These are phyloP conservation scores for Sterna hirundo DNA, from an alignment of 2,113 vertebrate species.

Conservation along the genomic window DNA sequence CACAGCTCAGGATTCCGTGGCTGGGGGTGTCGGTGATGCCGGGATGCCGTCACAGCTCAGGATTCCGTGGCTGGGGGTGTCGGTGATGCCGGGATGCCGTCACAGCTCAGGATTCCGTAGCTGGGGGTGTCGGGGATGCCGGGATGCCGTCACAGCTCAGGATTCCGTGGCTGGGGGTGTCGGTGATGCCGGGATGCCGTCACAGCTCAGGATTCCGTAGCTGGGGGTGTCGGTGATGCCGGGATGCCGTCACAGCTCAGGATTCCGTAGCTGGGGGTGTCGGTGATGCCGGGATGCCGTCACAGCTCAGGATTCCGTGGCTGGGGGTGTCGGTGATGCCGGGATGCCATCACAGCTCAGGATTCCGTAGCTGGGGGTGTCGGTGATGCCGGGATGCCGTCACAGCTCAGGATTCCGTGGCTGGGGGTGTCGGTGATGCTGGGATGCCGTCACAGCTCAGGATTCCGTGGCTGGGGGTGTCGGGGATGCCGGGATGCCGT, in stretches of 20 bases:
- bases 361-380: fast-evolving
- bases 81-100: background rate
- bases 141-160: background rate
- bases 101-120: background rate
- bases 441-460: too few species aligned
- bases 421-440: background rate
- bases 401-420: background rate
- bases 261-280: background rate
- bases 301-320: background rate
- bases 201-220: too few species aligned
- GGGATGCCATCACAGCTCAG: background rate
- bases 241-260: background rate
- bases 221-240: background rate
- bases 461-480: too few species aligned
- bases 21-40: background rate
- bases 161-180: fast-evolving
- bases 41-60: background rate
- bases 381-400: background rate
- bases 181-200: background rate
- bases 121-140: background rate
- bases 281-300: background rate
- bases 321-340: background rate
- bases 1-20: too few species aligned
- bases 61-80: background rate
- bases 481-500: background rate